Evolutionary conservation across 1,140 invertebrate genomes (phyloP).

Genomic region (Zaprionus gabonicus): DNA sequence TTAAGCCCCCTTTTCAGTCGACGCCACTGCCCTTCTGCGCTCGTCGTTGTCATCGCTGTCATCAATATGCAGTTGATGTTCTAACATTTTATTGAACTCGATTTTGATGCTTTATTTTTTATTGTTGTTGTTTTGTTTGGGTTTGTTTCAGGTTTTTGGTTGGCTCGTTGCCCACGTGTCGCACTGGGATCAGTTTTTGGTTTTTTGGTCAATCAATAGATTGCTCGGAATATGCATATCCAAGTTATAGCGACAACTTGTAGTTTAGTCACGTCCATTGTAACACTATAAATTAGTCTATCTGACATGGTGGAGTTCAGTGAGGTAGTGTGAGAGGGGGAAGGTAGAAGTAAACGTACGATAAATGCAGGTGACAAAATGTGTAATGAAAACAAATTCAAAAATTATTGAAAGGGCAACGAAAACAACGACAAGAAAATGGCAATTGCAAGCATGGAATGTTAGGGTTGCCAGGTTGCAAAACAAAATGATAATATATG

Average conservation of each 20-base stretch:
- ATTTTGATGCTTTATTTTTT: neutral
- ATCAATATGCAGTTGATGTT: conserved; percentile 76
- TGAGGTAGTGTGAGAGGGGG: neutral
- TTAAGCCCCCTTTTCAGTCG: neutral
- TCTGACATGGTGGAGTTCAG: conserved; percentile 21
- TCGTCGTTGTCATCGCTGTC: conserved; percentile 2
- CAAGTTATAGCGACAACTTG: conserved; percentile 16
- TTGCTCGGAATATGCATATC: conserved; percentile 12
- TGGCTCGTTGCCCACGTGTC: conserved; percentile 46
- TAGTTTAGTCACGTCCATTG: conserved; percentile 65
- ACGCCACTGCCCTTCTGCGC: neutral
- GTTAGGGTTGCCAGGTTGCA: neutral
- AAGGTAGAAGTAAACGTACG: neutral
- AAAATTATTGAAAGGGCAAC: conserved; percentile 18
- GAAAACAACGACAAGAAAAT: neutral
- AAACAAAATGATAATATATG: too few species aligned
- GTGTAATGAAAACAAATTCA: conserved; percentile 37
- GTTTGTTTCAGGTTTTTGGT: conserved; percentile 12
- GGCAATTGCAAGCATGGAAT: conserved; percentile 16
- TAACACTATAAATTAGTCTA: conserved; percentile 67
- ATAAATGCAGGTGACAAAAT: conserved; percentile 48
- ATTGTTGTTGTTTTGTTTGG: conserved; percentile 14
- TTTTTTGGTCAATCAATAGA: conserved; percentile 44
- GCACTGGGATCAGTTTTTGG: conserved; percentile 27
- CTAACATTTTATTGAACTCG: conserved; percentile 51